These are phyloP conservation scores for Holothuria scabra DNA, from an alignment of 53 echinoderm and acorn worm genomes.

Conservation along the genomic window DNA sequence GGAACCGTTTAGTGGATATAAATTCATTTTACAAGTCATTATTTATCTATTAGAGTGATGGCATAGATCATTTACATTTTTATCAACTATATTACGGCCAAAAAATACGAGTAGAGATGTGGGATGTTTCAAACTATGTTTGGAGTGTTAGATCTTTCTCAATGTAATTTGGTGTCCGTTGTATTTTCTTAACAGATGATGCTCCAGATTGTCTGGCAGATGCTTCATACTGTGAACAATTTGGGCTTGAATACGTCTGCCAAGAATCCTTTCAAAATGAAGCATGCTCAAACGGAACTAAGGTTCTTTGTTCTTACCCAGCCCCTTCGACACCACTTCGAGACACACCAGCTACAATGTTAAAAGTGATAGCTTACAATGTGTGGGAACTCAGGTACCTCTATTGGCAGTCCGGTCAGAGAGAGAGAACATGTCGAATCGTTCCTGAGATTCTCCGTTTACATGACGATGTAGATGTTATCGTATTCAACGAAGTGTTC, in stretches of 20 bases:
- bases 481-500: slow-evolving; percentile 88
- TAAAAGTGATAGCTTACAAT: slow-evolving; percentile 81
- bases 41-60: no score
- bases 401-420: slow-evolving; percentile 76
- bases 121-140: no score
- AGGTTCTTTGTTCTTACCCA: slow-evolving; percentile 65
- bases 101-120: no score
- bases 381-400: slow-evolving; percentile 82
- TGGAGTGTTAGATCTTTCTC: no score
- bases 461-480: slow-evolving; percentile 83
- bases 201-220: slow-evolving; percentile 67
- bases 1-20: no score
- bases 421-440: slow-evolving; percentile 89
- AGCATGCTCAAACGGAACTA: slow-evolving; percentile 58
- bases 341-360: slow-evolving; percentile 66
- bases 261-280: slow-evolving; percentile 47
- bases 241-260: slow-evolving; percentile 80
- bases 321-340: slow-evolving; percentile 55
- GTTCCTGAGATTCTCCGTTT: slow-evolving; percentile 54
- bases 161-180: no score
- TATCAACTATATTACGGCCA: no score
- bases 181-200: slow-evolving; percentile 50
- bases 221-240: slow-evolving; percentile 63
- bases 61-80: no score
- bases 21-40: no score